Evolutionary conservation across 2,888 invertebrate species (phyloP), one percentile per base, ranked within the genome.

Genomic region (Taphrorychus bicolor): DNA sequence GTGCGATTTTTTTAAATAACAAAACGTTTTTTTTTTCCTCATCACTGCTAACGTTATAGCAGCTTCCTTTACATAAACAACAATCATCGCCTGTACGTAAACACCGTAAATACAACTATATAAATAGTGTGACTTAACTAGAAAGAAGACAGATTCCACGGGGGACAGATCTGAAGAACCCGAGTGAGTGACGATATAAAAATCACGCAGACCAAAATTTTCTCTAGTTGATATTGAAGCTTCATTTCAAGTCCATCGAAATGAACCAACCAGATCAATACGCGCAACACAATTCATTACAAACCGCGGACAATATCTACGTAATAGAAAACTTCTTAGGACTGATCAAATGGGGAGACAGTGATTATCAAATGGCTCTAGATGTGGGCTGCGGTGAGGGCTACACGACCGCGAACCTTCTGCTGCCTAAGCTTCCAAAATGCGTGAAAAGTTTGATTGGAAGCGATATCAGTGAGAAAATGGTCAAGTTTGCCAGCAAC

Each of bases 321-420:
- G 86, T 90, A 9, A 79, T 93, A 53, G 85, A 89, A 32, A 88
- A 90, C 75, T 91, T 88, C 77, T 81, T 85, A 4, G 80, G 82
- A 5, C 81, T 84, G 73, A 82, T 91, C 23, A 83, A 85, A 68
- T 89, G 88, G 89, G 71, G 70, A 52, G 75, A 75, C 16, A 7
- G 17, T 9, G 40, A 49, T 9, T 11, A 41, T 56, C 32, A 62
- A 19, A 52, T 19, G 9, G 78, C 89, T 40, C 75, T 90, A 64
- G 93, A 93, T 74, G 85, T 93, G 41, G 93, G 93, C 0, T 90
- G 89, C 69, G 93, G 92, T 0, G 89, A 90, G 40, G 92, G 92
- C 0, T 87, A 88, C 74, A 89, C 92, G 9, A 87, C 89, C 0
- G 84, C 86, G 60, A 86, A 88, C n/a, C 81, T 88, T 23, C 80